Conservation (phyloP, 2,113 vertebrate genomes). For the Urocolius indicus region DNA sequence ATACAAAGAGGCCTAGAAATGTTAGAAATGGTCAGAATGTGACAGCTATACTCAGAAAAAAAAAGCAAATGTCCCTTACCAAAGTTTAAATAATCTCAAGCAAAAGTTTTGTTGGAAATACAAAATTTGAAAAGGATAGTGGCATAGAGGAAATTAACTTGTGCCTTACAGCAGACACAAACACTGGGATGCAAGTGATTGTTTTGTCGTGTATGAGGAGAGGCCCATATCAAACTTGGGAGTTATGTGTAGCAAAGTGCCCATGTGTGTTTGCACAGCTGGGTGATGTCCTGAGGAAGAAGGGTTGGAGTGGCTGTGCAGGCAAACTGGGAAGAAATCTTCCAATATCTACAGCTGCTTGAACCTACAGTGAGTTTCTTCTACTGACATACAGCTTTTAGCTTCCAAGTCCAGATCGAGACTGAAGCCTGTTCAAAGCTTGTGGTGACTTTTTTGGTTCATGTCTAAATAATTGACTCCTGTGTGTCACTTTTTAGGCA, state of each 20-base stretch:
- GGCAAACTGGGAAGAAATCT: background rate
- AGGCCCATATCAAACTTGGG: accelerated
- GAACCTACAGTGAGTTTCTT: background rate
- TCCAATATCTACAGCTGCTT: background rate
- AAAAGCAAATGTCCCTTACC: background rate
- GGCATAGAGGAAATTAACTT: background rate
- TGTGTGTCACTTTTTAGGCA: background rate
- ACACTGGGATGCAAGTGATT: background rate
- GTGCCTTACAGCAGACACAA: accelerated
- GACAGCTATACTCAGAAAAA: background rate
- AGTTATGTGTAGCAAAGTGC: accelerated
- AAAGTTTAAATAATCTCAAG: background rate
- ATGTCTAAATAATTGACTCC: background rate
- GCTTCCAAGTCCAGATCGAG: background rate
- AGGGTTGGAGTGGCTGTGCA: background rate
- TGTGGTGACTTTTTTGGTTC: accelerated
- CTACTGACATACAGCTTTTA: background rate
- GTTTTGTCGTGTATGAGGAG: accelerated
- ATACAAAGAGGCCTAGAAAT: background rate
- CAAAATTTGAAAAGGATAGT: background rate
- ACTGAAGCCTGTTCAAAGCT: background rate
- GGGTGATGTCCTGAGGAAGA: background rate
- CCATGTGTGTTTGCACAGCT: background rate
- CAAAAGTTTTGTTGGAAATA: background rate
- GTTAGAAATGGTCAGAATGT: background rate